Evolutionary conservation across 2,888 invertebrate genomes (phyloP), one percentile per base, ranked within the genome.

Genomic region (Acheta domesticus): DNA sequence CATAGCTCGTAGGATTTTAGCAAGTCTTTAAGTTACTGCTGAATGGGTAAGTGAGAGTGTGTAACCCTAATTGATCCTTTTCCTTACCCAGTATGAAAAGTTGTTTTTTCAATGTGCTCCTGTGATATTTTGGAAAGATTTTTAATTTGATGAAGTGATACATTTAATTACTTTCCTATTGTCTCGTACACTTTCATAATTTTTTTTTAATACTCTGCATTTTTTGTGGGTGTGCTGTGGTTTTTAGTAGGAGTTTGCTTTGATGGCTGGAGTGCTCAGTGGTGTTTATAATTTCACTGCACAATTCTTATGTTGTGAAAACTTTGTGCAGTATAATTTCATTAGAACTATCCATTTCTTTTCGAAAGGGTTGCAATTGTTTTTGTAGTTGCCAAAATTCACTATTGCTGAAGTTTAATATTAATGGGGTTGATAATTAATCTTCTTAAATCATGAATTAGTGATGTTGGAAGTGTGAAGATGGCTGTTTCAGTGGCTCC

Each of bases 251-350:
- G 36, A 8, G 8, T 62, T 62, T n/a, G 62, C 14, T 62, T 62
- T 62, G 62, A 62, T 62, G 62, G 62, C 62, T 62, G 62, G 62
- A 62, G 62, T 62, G 62, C 62, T 62, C 62, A 62, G 62, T 62
- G 62, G 14, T n/a, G 14, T 62, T n/a, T 62, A 62, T 62, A 8
- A 62, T 19, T 19, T 12, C 14, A 62, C n/a, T 62, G 14, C n/a
- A 19, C 62, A 62, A 1, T 62, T 62, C n/a, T 62, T n/a, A 16
- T 62, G 14, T 62, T 19, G 12, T 62, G n/a, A n/a, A 19, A 62
- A 2, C 23, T 23, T 36, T 36, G 36, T 36, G 36, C 36, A 36
- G 36, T 36, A 62, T 62, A 19, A 14, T 62, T 62, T 62, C 62
- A 19, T 62, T 62, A 62, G 14, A 19, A 62, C 62, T 12, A n/a